Conservation (phyloP, 1,140 invertebrate species). For the Neotoxoptera formosana region DNA sequence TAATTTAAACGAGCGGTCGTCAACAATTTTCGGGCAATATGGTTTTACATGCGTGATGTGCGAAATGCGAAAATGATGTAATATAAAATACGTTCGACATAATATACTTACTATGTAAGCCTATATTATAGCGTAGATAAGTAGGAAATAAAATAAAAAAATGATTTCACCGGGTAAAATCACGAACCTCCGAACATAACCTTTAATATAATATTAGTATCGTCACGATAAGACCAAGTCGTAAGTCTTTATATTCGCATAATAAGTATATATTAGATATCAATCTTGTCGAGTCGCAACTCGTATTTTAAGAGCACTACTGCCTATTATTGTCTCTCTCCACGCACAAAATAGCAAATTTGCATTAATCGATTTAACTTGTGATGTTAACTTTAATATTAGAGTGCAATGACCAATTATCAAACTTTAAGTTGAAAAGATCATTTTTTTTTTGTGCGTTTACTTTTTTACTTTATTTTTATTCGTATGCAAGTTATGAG, state of each 20-base stretch:
- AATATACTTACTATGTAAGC: not conserved
- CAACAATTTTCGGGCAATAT: not conserved
- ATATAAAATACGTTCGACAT: not conserved
- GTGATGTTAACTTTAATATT: not conserved
- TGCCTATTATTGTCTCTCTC: not conserved
- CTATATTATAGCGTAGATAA: not conserved
- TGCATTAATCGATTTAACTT: not conserved
- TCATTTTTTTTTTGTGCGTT: too few species aligned
- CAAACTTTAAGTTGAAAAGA: not conserved
- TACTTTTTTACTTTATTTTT: not conserved
- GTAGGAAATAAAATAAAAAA: not conserved
- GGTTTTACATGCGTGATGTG: not conserved
- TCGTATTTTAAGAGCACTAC: not conserved
- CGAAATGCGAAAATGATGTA: slow-evolving; percentile 1
- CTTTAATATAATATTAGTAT: not conserved
- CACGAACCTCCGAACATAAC: not conserved
- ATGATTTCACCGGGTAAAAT: not conserved
- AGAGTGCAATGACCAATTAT: not conserved
- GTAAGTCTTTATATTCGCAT: not conserved
- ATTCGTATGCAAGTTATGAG: not conserved
- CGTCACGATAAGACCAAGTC: not conserved
- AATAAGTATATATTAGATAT: not conserved
- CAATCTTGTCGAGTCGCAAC: not conserved
- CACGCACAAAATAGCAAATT: not conserved
- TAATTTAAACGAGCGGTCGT: not conserved